Conservation (phyloP, 2,797 vertebrate species). For the Thaleichthys pacificus region DNA sequence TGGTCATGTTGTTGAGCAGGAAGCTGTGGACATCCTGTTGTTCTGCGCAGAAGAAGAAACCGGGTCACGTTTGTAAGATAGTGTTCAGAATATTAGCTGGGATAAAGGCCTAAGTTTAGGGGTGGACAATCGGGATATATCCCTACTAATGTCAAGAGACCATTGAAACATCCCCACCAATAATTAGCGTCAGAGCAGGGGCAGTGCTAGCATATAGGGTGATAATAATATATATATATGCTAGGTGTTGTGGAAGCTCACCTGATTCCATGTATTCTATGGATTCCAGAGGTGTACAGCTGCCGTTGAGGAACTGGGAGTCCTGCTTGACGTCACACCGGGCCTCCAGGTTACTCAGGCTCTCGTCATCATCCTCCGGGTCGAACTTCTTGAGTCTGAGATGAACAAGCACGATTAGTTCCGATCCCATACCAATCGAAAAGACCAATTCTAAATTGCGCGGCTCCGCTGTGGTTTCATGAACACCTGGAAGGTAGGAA, state of each 20-base stretch:
- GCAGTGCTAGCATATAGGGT: not conserved
- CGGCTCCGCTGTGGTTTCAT: not conserved
- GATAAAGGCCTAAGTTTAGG: not conserved
- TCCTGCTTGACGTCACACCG: conserved; percentile 83
- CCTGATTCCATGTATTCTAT: conserved; percentile 90
- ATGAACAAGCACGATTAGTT: conserved; percentile 13
- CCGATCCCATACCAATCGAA: not conserved
- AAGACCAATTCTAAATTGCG: not conserved
- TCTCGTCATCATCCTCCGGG: conserved; percentile 91
- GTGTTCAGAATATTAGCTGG: not conserved
- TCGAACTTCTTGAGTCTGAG: conserved; percentile 89
- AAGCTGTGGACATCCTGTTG: conserved; percentile 90
- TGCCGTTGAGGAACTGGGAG: conserved; percentile 73
- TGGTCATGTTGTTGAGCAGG: conserved; percentile 84
- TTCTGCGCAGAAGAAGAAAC: conserved; percentile 69
- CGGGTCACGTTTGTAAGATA: too few relatives aligned
- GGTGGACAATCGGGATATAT: too few relatives aligned
- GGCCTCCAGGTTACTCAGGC: conserved; percentile 85
- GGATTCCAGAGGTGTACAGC: conserved; percentile 76
- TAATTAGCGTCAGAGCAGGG: not conserved
- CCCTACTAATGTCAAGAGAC: too few relatives aligned
- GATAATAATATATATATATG: not conserved
- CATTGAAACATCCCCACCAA: too few relatives aligned
- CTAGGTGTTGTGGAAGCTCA: conserved; percentile 38
- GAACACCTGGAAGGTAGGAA: conserved; percentile 93